Base-by-base conservation (phyloP, 2,888 invertebrate species). In the Aelia acuminata region DNA sequence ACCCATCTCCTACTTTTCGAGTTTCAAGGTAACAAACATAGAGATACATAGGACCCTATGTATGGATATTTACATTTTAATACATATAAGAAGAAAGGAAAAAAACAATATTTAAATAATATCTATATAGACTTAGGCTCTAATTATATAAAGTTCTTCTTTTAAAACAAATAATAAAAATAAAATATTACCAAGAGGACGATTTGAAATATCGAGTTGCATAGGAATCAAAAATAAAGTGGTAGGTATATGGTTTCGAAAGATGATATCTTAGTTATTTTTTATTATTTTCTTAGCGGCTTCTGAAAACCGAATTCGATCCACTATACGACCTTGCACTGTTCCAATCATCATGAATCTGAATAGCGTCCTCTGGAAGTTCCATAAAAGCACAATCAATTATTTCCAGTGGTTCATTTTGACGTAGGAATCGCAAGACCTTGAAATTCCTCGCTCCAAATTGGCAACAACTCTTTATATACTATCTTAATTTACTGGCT, bases 361-460 rank as follows among this genome's bases (percentile, higher is more conserved):
- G 8, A 53, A 53, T 53, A 22, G 10, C n/a, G n/a, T n/a, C 3
- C n/a, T 53, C 53, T 3, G n/a, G n/a, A 53, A 53, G 11, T n/a
- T n/a, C 53, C 53, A 53, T 53, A 53, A 53, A 53, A 53, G n/a
- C n/a, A n/a, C 10, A 53, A 53, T 53, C 53, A n/a, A 53, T 53
- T 53, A 53, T 53, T n/a, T 53, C 53, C 10, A n/a, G n/a, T n/a
- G 53, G 10, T 53, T 11, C 49, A 49, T 49, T 49, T 49, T 49
- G 49, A 49, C 49, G 49, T 49, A 15, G 49, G 10, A 20, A 20
- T 22, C 53, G 4, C 22, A 10, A 20, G n/a, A 20, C 53, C 53
- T 53, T 53, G 53, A n/a, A n/a, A 20, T 53, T 53, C n/a, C 53
- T 50, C n/a, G 10, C 53, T 53, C 53, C 10, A 53, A 53, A 53